Percentiles rank a stretch among this genome's conserved stretches.
phyloP scores from a whole-genome alignment of 2,888 invertebrate genomes.

The Thera britannica region DNA sequence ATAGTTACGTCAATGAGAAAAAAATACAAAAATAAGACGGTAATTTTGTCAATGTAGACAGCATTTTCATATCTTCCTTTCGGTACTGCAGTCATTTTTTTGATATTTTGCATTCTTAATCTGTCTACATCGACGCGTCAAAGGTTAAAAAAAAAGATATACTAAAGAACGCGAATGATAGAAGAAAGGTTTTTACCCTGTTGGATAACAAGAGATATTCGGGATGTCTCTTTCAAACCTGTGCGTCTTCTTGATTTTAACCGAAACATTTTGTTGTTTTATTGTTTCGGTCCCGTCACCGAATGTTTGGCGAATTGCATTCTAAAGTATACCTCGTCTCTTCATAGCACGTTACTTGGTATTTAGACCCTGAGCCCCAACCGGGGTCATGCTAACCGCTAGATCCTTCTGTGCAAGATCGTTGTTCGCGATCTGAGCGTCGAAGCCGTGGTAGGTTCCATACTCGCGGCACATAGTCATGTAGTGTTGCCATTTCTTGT shows the following conservation, averaged over 20 bases:
- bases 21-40: neutral
- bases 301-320: neutral
- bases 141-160: neutral
- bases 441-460: slow-evolving; percentile 63
- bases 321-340: neutral
- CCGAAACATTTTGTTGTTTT: neutral
- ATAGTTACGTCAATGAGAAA: no score
- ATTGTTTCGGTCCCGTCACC: neutral
- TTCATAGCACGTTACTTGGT: neutral
- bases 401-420: slow-evolving; percentile 13
- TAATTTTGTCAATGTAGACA: neutral
- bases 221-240: neutral
- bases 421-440: slow-evolving; percentile 26
- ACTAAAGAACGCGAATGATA: neutral
- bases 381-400: slow-evolving; percentile 1
- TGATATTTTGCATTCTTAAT: neutral
- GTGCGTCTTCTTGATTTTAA: neutral
- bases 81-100: neutral
- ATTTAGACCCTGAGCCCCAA: neutral
- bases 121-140: neutral
- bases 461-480: slow-evolving; percentile 64
- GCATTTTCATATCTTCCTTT: neutral
- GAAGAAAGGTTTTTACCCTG: neutral
- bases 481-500: slow-evolving; percentile 65
- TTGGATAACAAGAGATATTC: neutral